Evolutionary conservation across 2,113 vertebrate species (phyloP).

Genomic region (Stigmatopora nigra): DNA sequence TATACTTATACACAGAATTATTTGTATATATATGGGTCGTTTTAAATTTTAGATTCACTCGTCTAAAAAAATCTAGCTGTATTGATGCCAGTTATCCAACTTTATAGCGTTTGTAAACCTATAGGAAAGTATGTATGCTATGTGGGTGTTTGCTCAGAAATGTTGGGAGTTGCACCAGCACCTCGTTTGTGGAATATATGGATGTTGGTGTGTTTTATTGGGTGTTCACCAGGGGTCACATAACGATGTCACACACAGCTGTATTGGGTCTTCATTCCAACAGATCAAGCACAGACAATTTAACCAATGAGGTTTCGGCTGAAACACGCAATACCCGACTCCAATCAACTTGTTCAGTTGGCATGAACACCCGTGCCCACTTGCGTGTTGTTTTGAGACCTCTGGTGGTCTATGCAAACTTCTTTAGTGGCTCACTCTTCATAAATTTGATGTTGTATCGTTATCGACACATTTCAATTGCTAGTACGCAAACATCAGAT

Average conservation of each 20-base stretch:
- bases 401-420: background rate
- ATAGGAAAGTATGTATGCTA: background rate
- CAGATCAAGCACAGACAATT: too few relatives aligned
- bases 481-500: background rate
- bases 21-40: too few relatives aligned
- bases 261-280: too few relatives aligned
- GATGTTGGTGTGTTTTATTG: constrained; percentile 25
- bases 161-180: constrained; percentile 21
- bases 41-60: too few relatives aligned
- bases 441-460: background rate
- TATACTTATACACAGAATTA: too few relatives aligned
- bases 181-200: constrained; percentile 14
- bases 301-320: too few relatives aligned
- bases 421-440: background rate
- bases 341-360: too few relatives aligned
- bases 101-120: constrained; percentile 20
- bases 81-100: constrained; percentile 33
- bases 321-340: too few relatives aligned
- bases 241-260: too few relatives aligned
- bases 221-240: background rate
- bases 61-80: background rate
- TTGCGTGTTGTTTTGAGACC: too few relatives aligned
- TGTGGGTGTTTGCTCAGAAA: constrained; percentile 24
- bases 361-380: too few relatives aligned
- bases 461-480: background rate